Conservation (phyloP, 2,113 vertebrate species). For the Nothoprocta pentlandii region DNA sequence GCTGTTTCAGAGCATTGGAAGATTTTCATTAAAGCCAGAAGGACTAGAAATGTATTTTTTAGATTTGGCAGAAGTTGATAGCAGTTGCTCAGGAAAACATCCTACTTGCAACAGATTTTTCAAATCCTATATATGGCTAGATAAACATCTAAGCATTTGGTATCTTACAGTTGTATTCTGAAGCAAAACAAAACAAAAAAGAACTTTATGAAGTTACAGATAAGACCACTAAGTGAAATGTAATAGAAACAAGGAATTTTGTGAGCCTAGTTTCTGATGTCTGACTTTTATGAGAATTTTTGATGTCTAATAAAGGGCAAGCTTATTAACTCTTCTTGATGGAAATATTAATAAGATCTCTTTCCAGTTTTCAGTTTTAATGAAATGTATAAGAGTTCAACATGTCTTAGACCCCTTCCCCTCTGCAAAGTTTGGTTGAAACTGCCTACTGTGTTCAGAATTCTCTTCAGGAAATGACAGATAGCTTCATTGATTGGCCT, state of each 20-base stretch:
- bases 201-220: neutral
- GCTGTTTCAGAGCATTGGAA: neutral
- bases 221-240: neutral
- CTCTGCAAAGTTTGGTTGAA: neutral
- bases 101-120: slow-evolving; percentile 53
- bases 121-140: neutral
- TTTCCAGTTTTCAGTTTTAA: neutral
- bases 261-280: neutral
- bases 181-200: slow-evolving; percentile 20
- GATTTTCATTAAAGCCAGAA: slow-evolving; percentile 42
- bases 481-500: neutral
- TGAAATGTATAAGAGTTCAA: neutral
- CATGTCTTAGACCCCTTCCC: neutral
- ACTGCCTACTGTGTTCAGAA: neutral
- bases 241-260: neutral
- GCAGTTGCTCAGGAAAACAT: slow-evolving; percentile 29
- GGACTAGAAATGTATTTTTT: neutral
- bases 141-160: slow-evolving; percentile 40
- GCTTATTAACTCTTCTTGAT: neutral
- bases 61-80: slow-evolving; percentile 16
- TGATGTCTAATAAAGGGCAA: neutral
- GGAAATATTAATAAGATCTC: neutral
- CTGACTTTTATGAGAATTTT: neutral
- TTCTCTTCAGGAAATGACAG: neutral
- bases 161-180: slow-evolving; percentile 1